Base-by-base conservation (phyloP, 2,797 vertebrate genomes). In the Cirrhinus molitorella region DNA sequence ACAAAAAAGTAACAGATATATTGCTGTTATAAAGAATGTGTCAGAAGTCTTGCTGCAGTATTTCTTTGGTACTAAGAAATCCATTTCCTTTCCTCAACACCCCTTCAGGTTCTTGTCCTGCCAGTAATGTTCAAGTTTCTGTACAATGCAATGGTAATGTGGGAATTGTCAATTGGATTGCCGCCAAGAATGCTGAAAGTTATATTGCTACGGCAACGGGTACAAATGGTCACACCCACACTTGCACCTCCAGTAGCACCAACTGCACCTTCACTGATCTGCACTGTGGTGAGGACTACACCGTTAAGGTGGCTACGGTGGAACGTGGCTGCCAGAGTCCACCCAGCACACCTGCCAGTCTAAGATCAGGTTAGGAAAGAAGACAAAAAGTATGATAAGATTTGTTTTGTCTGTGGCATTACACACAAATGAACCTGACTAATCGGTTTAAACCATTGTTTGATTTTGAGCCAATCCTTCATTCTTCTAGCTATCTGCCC, bases 21-120 rank as follows among this genome's bases (percentile, higher is more conserved):
- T n/a, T n/a, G n/a, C n/a, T n/a, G n/a, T 16, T 51, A 21, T 2
- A 11, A 72, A 72, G 17, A 4, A 49, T 0, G 1, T 10, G 28
- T 16, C 3, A 28, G 11, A 9, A 5, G 11, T 7, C 19, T 53
- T 28, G 23, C 59, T 37, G 16, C 61, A 19, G 34, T 6, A 31
- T 34, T 19, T 55, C 31, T 40, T 61, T n/a, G 19, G 11, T 14
- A 21, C 28, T 23, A 25, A 61, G 17, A 43, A 82, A 65, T 23
- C 31, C 19, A 45, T 31, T 40, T 49, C 49, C 8, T 84, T 40
- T 19, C 21, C 59, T 66, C n/a, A 68, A 13, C 61, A 28, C 40
- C 37, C 59, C 37, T 21, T 3, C 86, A 96, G 95, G 94, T 23
- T 89, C 94, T 59, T 96, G 95, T 73, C 94, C 94, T 61, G 94